phyloP scores from a whole-genome alignment of 30 jellyfish, hydroid and myxozoan genomes.

The Aurelia aurita region DNA sequence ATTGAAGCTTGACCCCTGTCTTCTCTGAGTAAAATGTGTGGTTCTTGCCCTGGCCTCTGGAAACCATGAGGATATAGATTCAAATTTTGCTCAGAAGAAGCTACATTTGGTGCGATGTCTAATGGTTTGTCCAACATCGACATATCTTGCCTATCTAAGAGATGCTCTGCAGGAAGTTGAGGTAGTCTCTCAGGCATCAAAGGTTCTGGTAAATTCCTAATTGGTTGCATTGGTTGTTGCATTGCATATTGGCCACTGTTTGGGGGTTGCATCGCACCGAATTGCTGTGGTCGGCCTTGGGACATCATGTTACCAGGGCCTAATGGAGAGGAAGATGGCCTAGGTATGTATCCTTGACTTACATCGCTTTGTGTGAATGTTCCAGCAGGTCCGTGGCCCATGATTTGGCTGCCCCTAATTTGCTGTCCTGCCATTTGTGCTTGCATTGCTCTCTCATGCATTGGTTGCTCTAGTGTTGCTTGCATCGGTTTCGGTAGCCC shows the following conservation, averaged over 20 bases:
- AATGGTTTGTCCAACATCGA: neutral
- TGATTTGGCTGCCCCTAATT: neutral
- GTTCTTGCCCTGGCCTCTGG: neutral
- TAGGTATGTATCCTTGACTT: neutral
- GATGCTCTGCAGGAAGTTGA: neutral
- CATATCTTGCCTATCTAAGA: slow-evolving; percentile 9
- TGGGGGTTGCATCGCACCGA: neutral
- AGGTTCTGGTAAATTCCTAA: slow-evolving; percentile 58
- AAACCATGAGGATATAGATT: neutral
- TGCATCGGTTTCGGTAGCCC: slow-evolving; percentile 1
- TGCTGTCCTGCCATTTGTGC: neutral
- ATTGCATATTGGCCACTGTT: neutral
- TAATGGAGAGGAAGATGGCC: neutral
- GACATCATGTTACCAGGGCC: neutral
- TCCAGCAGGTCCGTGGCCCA: neutral
- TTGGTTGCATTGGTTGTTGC: slow-evolving; percentile 56
- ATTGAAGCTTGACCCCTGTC: neutral
- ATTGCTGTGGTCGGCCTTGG: neutral
- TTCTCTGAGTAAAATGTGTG: neutral
- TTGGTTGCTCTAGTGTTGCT: slow-evolving; percentile 7
- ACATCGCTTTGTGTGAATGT: neutral
- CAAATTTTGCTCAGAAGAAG: neutral
- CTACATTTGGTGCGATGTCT: neutral
- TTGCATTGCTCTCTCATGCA: neutral
- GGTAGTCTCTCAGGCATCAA: slow-evolving; percentile 40